Conservation (phyloP, 2,797 vertebrate species). For the Pteronotus mesoamericanus region DNA sequence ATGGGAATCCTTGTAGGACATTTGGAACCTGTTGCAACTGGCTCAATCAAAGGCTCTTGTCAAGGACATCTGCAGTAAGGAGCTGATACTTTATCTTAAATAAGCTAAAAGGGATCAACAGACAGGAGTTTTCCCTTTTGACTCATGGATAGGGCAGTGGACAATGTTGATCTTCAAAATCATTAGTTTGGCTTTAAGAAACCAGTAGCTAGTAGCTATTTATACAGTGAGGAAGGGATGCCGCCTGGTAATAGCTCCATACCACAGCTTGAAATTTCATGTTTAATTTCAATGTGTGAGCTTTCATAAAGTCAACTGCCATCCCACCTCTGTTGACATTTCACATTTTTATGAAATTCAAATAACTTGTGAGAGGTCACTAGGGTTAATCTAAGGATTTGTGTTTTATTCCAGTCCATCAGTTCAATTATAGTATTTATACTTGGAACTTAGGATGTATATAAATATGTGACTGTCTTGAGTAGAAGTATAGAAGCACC, state of each 20-base stretch:
- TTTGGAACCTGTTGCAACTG: constrained; percentile 38
- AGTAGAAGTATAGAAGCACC: constrained; percentile 62
- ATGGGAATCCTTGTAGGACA: constrained; percentile 3
- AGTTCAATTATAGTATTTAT: constrained; percentile 36
- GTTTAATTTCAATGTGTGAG: constrained; percentile 32
- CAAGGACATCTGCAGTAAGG: constrained; percentile 37
- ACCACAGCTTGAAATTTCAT: constrained; percentile 38
- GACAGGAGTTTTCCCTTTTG: constrained; percentile 6
- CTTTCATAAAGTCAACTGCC: constrained; percentile 50
- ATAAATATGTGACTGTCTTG: constrained; percentile 38
- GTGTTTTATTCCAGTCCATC: constrained; percentile 40
- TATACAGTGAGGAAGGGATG: constrained; percentile 9
- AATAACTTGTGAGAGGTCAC: constrained; percentile 37
- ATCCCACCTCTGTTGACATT: constrained; percentile 52
- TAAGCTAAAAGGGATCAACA: constrained; percentile 62
- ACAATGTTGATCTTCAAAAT: constrained; percentile 47
- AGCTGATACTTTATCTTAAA: constrained; percentile 51
- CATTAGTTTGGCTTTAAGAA: constrained; percentile 45
- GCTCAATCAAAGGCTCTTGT: constrained; percentile 16
- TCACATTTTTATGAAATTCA: constrained; percentile 58
- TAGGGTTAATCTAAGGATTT: constrained; percentile 29
- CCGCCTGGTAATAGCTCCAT: constrained; percentile 38
- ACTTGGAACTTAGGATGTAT: constrained; percentile 42
- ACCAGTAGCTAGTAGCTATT: constrained; percentile 41
- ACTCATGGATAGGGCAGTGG: constrained; percentile 1